Conservation (phyloP, 2,113 vertebrate species). For the Cynoglossus semilaevis region DNA sequence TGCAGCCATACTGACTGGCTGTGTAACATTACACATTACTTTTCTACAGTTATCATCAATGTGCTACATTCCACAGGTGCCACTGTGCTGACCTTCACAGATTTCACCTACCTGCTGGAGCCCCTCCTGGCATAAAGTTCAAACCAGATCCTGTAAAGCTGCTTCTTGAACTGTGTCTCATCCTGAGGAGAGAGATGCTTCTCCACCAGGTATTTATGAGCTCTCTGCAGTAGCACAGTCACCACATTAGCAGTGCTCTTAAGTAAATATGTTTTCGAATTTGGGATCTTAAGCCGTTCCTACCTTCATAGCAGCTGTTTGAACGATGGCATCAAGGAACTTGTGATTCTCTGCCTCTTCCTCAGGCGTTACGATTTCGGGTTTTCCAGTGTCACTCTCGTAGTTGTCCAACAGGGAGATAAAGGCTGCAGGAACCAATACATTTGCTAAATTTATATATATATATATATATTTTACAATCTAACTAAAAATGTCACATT, state of each 20-base stretch:
- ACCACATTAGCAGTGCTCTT: too few species aligned
- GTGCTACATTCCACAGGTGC: conserved; percentile 27
- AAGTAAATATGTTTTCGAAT: too few species aligned
- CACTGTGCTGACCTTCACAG: conserved; percentile 14
- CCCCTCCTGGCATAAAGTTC: conserved; percentile 78
- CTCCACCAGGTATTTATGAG: conserved; percentile 76
- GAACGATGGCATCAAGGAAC: conserved; percentile 76
- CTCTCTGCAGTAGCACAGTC: conserved; percentile 63
- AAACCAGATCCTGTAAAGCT: conserved; percentile 82
- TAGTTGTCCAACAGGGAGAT: conserved; percentile 83
- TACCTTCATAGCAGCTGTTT: conserved; percentile 80
- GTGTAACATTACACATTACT: too few species aligned
- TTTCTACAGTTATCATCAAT: background rate
- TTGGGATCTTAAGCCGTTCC: too few species aligned
- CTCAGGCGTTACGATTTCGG: conserved; percentile 79
- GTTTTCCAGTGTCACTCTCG: conserved; percentile 75
- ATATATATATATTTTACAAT: too few species aligned
- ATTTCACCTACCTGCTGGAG: conserved; percentile 73
- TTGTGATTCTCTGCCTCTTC: conserved; percentile 79
- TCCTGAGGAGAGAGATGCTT: conserved; percentile 74
- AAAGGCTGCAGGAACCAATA: conserved; percentile 69
- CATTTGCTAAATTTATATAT: background rate
- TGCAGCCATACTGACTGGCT: too few species aligned
- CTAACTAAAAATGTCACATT: too few species aligned
- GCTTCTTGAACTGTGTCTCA: conserved; percentile 71